Evolutionary conservation across 2,797 vertebrate genomes (phyloP), one percentile per base, ranked within the genome.

Genomic region (Ceyx erithaca): DNA sequence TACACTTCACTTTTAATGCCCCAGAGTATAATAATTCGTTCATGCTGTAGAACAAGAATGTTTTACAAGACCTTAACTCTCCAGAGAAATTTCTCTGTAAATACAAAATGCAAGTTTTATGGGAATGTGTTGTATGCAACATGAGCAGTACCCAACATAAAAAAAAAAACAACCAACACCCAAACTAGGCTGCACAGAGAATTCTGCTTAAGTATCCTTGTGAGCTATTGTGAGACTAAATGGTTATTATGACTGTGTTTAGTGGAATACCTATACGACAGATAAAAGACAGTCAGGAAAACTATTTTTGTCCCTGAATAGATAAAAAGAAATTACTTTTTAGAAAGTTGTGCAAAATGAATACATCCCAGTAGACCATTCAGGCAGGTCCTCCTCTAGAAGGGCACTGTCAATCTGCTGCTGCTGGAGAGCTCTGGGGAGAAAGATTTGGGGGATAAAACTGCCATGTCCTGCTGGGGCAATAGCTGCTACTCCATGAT

Each of bases 1-100:
- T 96, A 96, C 92, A 98, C 96, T 98, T 98, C 97, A 97, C 96
- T 97, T 97, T 95, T 96, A 97, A 97, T 97, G 94, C 97, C 97
- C 96, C 87, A 79, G 97, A 98, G 97, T 96, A 95, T 96, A 98
- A 98, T 97, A 98, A 98, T 97, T 97, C 95, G 93, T 97, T 97
- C 97, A 97, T 97, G 96, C 96, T 97, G 97, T 97, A 97, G 97
- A 98, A 98, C 95, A 98, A 97, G 97, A 98, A 98, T 98, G 97
- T 97, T 98, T 98, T 97, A 98, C 97, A 98, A 98, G 97, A 97
- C 95, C 97, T 97, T 96, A 98, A 97, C 93, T 98, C 97, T 97
- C 97, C 91, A 94, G 97, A 98, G 98, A 98, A 97, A 98, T 98
- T 97, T 97, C 97, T 97, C 97, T 89, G 94, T 98, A 98, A 98